Percentiles rank a stretch among this genome's conserved stretches.
Evolutionary conservation across 1,140 invertebrate species (phyloP).

Genomic region (Oryzaephilus surinamensis): DNA sequence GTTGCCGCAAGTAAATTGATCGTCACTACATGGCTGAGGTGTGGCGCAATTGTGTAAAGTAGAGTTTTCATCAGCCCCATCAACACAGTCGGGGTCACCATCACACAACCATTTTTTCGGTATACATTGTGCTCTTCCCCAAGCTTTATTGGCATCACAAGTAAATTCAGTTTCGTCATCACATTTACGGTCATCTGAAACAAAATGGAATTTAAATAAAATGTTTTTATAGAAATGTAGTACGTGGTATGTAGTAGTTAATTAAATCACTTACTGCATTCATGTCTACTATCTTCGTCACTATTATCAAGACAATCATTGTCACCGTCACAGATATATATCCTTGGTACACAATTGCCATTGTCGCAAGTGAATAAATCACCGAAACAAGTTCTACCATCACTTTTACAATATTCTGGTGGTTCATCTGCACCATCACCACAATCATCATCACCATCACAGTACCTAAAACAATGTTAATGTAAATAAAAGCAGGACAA

Average conservation of each 20-base stretch:
- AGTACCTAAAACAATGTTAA: slow-evolving; percentile 33
- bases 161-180: slow-evolving; percentile 88
- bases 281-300: slow-evolving; percentile 82
- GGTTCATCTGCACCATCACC: slow-evolving; percentile 83
- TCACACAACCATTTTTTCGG: slow-evolving; percentile 91
- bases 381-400: slow-evolving; percentile 90
- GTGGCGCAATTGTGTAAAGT: slow-evolving; percentile 71
- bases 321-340: slow-evolving; percentile 96
- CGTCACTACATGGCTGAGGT: slow-evolving; percentile 68
- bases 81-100: slow-evolving; percentile 90
- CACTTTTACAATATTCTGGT: slow-evolving; percentile 82
- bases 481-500: neutral
- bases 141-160: slow-evolving; percentile 78
- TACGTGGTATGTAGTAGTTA: neutral
- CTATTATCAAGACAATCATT: slow-evolving; percentile 90
- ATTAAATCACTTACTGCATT: slow-evolving; percentile 61
- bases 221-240: neutral
- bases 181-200: slow-evolving; percentile 72
- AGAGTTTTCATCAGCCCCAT: slow-evolving; percentile 90
- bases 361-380: slow-evolving; percentile 94
- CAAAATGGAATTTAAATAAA: neutral
- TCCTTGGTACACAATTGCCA: slow-evolving; percentile 90
- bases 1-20: slow-evolving; percentile 86
- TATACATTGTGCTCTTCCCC: slow-evolving; percentile 88
- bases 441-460: slow-evolving; percentile 83